These are phyloP conservation scores for Syndactyla subalaris DNA, from an alignment of 2,797 vertebrate species.

Conservation along the genomic window DNA sequence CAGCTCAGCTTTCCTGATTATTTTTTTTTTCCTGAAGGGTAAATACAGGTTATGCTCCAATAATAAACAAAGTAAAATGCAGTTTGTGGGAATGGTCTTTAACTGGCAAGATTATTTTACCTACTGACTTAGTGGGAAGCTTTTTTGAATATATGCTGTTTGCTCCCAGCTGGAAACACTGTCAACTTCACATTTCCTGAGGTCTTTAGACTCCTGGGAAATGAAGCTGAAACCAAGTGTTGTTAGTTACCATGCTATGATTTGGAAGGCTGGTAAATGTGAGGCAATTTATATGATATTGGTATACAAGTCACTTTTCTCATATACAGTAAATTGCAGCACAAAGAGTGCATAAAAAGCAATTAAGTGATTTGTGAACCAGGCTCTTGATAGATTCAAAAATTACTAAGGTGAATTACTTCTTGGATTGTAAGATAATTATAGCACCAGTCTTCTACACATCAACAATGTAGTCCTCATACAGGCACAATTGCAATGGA, in stretches of 20 bases:
- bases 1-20: not conserved
- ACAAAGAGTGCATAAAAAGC: conserved; percentile 28
- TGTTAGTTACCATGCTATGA: conserved; percentile 19
- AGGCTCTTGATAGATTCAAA: conserved; percentile 51
- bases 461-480: conserved; percentile 31
- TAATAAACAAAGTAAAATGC: not conserved
- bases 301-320: conserved; percentile 45
- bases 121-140: not conserved
- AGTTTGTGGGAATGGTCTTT: conserved; percentile 6
- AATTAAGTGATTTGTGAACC: conserved; percentile 63
- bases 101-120: conserved; percentile 4
- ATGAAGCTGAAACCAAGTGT: conserved; percentile 27
- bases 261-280: conserved; percentile 1
- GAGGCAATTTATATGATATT: conserved; percentile 15
- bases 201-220: conserved; percentile 35
- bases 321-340: conserved; percentile 36
- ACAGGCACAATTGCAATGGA: conserved; percentile 36
- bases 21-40: not conserved
- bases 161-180: conserved; percentile 28
- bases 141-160: conserved; percentile 10
- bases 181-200: conserved; percentile 39
- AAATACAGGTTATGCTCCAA: not conserved
- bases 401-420: conserved; percentile 59
- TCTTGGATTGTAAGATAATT: conserved; percentile 62
- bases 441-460: conserved; percentile 10